phyloP scores from a whole-genome alignment of 2,888 invertebrate species.

The Melieria omissa region DNA sequence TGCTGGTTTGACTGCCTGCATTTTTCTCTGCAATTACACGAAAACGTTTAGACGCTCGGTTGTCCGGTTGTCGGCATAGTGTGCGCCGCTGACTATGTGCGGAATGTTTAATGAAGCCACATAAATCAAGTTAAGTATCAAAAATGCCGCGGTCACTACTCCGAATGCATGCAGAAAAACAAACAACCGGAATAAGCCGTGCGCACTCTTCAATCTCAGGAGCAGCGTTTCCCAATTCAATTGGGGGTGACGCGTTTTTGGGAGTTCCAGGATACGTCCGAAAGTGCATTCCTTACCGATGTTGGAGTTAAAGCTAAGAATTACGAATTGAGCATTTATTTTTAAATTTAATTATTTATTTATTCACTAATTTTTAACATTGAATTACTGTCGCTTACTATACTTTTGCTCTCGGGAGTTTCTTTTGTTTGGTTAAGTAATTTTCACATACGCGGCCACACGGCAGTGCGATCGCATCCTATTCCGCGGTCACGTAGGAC shows the following conservation, averaged over 20 bases:
- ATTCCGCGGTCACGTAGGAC: too few species aligned
- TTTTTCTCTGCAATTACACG: conserved; percentile 29
- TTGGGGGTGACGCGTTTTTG: too few species aligned
- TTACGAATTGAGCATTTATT: conserved; percentile 12
- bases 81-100: conserved; percentile 27
- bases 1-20: conserved; percentile 24
- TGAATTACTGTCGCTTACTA: conserved; percentile 13
- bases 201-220: too few species aligned
- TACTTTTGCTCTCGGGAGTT: not conserved
- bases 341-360: conserved; percentile 29
- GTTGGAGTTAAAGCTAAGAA: not conserved
- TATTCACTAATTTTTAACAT: conserved; percentile 31
- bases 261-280: too few species aligned
- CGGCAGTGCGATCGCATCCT: too few species aligned
- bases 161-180: too few species aligned
- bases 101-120: conserved; percentile 63
- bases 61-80: not conserved
- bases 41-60: not conserved
- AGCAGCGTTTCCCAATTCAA: too few species aligned
- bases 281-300: too few species aligned
- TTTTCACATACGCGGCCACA: too few species aligned
- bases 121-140: conserved; percentile 59
- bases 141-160: conserved; percentile 29
- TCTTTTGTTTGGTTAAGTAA: too few species aligned
- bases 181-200: too few species aligned